Percentiles rank a stretch among this genome's conserved stretches.
These are phyloP conservation scores for Pholis gunnellus DNA, from an alignment of 2,113 vertebrate genomes.

Conservation along the genomic window DNA sequence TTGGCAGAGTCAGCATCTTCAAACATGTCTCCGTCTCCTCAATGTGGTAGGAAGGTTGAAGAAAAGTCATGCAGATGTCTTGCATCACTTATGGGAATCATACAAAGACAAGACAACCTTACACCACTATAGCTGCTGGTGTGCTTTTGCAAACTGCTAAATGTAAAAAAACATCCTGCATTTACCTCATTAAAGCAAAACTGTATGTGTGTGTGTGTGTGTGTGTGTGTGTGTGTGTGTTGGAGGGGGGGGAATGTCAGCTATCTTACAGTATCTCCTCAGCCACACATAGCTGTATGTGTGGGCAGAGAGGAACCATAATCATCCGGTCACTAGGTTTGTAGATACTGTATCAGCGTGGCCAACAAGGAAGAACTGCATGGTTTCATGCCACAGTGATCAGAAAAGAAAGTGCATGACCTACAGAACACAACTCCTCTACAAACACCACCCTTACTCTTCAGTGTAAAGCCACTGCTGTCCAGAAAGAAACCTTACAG, in stretches of 20 bases:
- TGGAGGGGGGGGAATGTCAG: neutral
- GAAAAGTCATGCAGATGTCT: neutral
- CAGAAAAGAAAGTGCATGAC: neutral
- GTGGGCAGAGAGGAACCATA: slow-evolving; percentile 45
- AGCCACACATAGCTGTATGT: slow-evolving; percentile 32
- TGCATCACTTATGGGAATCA: neutral
- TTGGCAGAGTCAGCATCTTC: neutral
- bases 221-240: neutral
- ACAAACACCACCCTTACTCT: neutral
- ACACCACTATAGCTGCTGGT: no score
- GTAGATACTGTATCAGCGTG: slow-evolving; percentile 44
- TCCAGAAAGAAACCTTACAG: neutral
- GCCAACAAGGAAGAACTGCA: slow-evolving; percentile 22
- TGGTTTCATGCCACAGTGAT: neutral
- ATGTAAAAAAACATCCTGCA: neutral
- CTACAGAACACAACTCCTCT: neutral
- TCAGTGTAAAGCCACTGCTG: neutral
- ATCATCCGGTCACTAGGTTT: slow-evolving; percentile 8
- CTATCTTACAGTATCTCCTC: slow-evolving; percentile 23
- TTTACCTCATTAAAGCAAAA: neutral
- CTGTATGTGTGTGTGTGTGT: neutral
- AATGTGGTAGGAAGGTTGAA: neutral
- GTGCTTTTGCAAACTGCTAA: neutral
- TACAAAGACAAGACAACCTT: neutral
- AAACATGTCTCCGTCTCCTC: neutral